Evolutionary conservation across 2,113 vertebrate species (phyloP).

Genomic region (Dipodomys ordii): DNA sequence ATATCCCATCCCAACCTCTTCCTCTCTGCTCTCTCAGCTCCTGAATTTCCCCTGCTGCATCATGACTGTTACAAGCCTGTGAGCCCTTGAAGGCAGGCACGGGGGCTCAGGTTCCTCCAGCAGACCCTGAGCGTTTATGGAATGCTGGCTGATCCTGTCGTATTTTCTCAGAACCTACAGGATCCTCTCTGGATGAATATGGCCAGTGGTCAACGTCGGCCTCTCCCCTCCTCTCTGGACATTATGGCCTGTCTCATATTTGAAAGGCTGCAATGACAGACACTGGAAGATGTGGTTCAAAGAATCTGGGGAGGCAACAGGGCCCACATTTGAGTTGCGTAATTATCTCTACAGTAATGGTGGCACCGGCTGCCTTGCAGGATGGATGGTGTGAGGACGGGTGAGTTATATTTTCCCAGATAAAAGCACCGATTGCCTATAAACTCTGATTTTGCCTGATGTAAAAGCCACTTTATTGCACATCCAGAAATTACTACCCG

Average conservation of each 20-base stretch:
- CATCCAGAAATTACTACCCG: constrained; percentile 82
- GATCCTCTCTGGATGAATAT: neutral
- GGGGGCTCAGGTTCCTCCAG: neutral
- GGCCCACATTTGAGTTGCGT: constrained; percentile 61
- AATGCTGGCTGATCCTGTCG: neutral
- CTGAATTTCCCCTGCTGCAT: neutral
- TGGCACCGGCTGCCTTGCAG: constrained; percentile 54
- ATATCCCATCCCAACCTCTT: neutral
- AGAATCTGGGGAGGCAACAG: neutral
- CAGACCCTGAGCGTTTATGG: neutral
- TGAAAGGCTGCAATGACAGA: constrained; percentile 2
- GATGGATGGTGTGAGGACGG: constrained; percentile 53
- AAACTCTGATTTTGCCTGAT: constrained; percentile 83
- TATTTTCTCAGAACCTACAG: neutral
- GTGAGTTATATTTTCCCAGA: constrained; percentile 80
- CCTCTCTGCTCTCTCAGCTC: neutral
- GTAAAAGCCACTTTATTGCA: constrained; percentile 83
- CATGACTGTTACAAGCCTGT: neutral
- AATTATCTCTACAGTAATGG: constrained; percentile 63
- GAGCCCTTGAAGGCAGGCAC: neutral
- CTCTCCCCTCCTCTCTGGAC: neutral
- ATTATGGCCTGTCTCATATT: neutral
- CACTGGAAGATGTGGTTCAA: constrained; percentile 37
- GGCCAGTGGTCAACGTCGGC: neutral
- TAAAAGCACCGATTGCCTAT: constrained; percentile 82